Evolutionary conservation across 2,797 vertebrate genomes (phyloP), one percentile per base, ranked within the genome.

Genomic region (Myripristis murdjan): DNA sequence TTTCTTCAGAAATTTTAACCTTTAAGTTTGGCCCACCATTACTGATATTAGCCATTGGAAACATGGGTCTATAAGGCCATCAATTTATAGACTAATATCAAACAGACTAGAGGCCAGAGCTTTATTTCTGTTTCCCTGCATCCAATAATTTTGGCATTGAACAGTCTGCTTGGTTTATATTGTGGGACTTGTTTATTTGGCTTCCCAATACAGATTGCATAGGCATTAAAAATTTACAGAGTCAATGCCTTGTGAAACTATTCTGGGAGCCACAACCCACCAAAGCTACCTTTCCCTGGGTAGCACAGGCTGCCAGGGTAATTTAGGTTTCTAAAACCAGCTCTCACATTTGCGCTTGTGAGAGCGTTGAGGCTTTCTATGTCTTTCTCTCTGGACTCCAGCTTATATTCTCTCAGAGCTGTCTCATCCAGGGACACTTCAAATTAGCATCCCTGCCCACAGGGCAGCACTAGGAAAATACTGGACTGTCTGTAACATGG

Each of bases 381-480:
- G 41, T 83, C 75, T 74, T 77, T 70, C 78, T 88, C 79, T 79
- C 71, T 73, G 70, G 73, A 85, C 82, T 81, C 70, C 12, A 41
- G 76, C 77, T 86, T 81, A 81, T 74, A 84, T 81, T 87, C 86
- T 87, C 47, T 1, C 83, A 73, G 88, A 86, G 87, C 83, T 89
- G 87, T 90, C 87, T 89, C 79, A 85, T 83, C 79, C 73, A 85
- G 84, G 84, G 91, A 91, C 79, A 75, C 74, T 84, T 92, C 88
- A 90, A 88, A 91, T 91, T 88, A 91, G 82, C 87, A 89, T 91
- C 84, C 69, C 84, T 85, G 77, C 81, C 91, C 86, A 85, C 70
- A 52, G 84, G 91, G 84, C 75, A 83, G 53, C 26, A 16, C 75
- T 70, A 65, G 81, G 81, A 79, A 84, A 87, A 91, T 70, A 76